A percentile compares a stretch with the other conserved stretches of the same genome.
Evolutionary conservation across 2,888 invertebrate species (phyloP).

Genomic region (Diachrysia chrysitis): DNA sequence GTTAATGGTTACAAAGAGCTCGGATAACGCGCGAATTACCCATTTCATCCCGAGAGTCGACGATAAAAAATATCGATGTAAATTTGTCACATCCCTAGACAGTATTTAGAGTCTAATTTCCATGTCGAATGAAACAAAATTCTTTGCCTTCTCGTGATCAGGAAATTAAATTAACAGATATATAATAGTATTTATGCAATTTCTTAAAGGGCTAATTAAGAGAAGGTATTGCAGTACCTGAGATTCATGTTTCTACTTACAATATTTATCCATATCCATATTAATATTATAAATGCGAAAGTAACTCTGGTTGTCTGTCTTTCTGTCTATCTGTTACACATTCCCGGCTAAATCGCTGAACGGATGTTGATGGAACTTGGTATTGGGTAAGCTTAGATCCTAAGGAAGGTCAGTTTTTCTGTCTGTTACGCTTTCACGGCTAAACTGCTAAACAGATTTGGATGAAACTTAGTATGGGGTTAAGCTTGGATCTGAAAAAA

Average conservation of each 20-base stretch:
- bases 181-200: constrained; percentile 14
- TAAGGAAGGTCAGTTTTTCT: too few species aligned
- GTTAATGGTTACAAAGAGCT: constrained; percentile 63
- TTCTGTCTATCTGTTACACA: too few species aligned
- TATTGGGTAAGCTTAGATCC: too few species aligned
- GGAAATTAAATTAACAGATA: constrained; percentile 31
- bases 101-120: constrained; percentile 55
- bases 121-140: constrained; percentile 50
- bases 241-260: neutral
- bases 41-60: constrained; percentile 55
- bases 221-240: constrained; percentile 6
- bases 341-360: too few species aligned
- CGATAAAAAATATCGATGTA: constrained; percentile 66
- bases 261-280: too few species aligned
- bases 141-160: constrained; percentile 36
- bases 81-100: constrained; percentile 61
- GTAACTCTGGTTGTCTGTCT: too few species aligned
- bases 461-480: too few species aligned
- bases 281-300: too few species aligned
- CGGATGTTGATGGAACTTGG: too few species aligned
- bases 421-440: too few species aligned
- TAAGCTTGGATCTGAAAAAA: too few species aligned
- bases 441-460: too few species aligned
- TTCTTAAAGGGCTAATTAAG: constrained; percentile 26
- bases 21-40: constrained; percentile 64